Conservation (phyloP, 2,797 vertebrate genomes). For the Chlorospingus flavigularis region DNA sequence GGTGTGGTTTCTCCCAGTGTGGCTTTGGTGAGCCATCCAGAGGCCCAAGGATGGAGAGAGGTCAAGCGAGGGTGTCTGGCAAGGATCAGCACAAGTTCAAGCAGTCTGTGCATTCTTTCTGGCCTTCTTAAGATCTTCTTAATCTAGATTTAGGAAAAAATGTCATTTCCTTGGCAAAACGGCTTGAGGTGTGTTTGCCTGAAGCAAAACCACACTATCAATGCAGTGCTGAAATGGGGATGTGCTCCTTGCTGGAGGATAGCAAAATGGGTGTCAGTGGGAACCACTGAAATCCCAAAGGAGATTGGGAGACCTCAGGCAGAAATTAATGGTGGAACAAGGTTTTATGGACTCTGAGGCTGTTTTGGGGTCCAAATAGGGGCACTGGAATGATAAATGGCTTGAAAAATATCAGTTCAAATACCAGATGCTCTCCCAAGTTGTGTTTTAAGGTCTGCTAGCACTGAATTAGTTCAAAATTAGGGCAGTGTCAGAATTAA, state of each 20-base stretch:
- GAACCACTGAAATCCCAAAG: neutral
- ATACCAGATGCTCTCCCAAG: neutral
- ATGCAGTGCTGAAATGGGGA: neutral
- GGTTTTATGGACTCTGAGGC: neutral
- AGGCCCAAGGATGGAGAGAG: neutral
- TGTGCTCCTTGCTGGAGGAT: neutral
- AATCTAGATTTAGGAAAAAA: neutral
- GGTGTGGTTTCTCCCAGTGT: neutral
- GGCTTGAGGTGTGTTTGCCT: neutral
- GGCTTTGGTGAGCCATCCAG: neutral
- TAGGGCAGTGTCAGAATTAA: neutral
- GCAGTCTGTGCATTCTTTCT: neutral
- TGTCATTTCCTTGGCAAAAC: neutral
- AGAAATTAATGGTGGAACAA: neutral
- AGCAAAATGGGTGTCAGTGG: neutral
- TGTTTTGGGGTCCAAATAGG: neutral
- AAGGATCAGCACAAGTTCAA: neutral
- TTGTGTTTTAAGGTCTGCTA: neutral
- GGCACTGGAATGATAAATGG: neutral
- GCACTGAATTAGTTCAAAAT: neutral
- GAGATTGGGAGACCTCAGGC: neutral
- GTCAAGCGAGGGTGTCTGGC: neutral
- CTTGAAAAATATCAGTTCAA: neutral
- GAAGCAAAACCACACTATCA: rapidly evolving
- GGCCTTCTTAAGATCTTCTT: neutral